Evolutionary conservation across 1,140 invertebrate species (phyloP).

Genomic region (Leptopilina clavipes): DNA sequence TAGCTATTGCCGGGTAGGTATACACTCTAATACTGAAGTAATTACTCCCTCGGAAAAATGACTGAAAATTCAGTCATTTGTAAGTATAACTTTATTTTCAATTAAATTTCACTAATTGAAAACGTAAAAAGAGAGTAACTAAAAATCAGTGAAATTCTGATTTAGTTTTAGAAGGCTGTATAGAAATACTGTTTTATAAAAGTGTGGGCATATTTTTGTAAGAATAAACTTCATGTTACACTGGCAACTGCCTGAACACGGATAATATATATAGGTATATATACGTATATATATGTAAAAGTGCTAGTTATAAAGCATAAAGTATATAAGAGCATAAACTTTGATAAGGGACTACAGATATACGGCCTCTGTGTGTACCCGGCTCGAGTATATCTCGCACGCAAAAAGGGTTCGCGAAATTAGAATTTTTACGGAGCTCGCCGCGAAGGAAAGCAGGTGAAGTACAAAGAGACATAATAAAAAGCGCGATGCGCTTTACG

Average conservation of each 20-base stretch:
- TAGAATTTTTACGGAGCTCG: conserved; percentile 54
- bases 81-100: no score
- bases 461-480: conserved; percentile 49
- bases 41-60: no score
- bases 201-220: neutral
- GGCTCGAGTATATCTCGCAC: conserved; percentile 40
- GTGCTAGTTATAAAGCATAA: conserved; percentile 47
- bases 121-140: no score
- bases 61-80: no score
- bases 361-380: conserved; percentile 32
- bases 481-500: conserved; percentile 52
- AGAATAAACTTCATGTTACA: neutral
- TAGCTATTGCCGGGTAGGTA: no score
- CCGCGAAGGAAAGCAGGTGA: conserved; percentile 43
- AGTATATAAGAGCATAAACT: conserved; percentile 52
- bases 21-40: no score
- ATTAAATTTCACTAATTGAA: no score
- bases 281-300: neutral
- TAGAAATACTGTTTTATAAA: neutral
- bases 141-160: no score
- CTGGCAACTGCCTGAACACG: neutral
- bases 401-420: conserved; percentile 51
- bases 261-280: neutral
- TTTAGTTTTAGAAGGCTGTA: no score
- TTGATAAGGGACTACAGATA: conserved; percentile 46